These are phyloP conservation scores for Aphrocallistes beatrix DNA, from an alignment of 37 sponge, comb jelly and placozoan species.

Conservation along the genomic window DNA sequence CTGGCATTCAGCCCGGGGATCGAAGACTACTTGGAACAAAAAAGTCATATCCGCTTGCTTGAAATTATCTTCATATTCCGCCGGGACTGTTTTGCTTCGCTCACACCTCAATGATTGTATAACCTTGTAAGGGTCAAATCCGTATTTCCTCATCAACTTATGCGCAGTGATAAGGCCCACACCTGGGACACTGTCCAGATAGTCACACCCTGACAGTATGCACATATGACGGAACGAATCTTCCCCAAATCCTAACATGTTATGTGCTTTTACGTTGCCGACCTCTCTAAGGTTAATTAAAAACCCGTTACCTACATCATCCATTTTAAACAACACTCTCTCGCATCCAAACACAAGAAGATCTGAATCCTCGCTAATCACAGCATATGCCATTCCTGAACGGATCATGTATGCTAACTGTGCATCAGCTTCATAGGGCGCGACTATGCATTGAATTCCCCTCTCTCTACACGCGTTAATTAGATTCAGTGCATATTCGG, in stretches of 20 bases:
- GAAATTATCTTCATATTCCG: constrained; percentile 49
- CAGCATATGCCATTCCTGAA: constrained; percentile 56
- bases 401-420: constrained; percentile 80
- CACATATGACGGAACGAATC: constrained; percentile 88
- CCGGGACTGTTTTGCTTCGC: constrained; percentile 44
- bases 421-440: constrained; percentile 96
- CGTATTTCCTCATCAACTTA: constrained; percentile 70
- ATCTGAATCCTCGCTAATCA: constrained; percentile 96
- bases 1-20: constrained; percentile 56
- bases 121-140: constrained; percentile 48
- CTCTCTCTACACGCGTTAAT: constrained; percentile 69
- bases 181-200: constrained; percentile 77
- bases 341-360: constrained; percentile 83
- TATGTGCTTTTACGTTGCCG: constrained; percentile 37
- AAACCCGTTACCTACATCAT: constrained; percentile 68
- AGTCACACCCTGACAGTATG: constrained; percentile 97
- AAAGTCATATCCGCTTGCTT: constrained; percentile 67
- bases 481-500: constrained; percentile 79
- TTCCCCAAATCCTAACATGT: constrained; percentile 46
- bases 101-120: constrained; percentile 47
- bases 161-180: constrained; percentile 75
- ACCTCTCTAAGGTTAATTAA: constrained; percentile 55
- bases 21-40: constrained; percentile 79
- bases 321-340: constrained; percentile 85
- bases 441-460: constrained; percentile 83